Percentiles rank a stretch among this genome's conserved stretches.
Conservation (phyloP, 2,113 vertebrate genomes). For the Kryptolebias marmoratus region DNA sequence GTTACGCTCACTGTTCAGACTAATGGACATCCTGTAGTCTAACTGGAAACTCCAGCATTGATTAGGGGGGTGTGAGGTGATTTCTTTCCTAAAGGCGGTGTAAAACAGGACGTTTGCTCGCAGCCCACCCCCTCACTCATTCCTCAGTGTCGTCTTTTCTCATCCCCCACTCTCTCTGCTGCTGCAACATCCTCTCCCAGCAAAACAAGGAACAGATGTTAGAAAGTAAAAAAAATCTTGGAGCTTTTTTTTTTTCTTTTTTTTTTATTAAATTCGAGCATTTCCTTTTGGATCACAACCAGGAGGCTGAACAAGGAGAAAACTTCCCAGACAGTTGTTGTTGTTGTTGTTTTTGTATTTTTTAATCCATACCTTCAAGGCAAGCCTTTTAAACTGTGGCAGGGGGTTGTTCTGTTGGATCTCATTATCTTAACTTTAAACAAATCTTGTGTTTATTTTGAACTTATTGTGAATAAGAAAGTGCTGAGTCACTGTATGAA, state of each 20-base stretch:
- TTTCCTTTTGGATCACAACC: slow-evolving; percentile 39
- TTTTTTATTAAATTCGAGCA: slow-evolving; percentile 20
- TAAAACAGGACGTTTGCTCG: slow-evolving; percentile 30
- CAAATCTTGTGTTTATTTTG: background rate
- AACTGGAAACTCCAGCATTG: background rate
- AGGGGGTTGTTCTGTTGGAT: background rate
- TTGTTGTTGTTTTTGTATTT: too few species aligned
- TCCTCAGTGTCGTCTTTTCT: slow-evolving; percentile 48
- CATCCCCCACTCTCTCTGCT: slow-evolving; percentile 31
- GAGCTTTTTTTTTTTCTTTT: too few species aligned
- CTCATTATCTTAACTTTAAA: background rate
- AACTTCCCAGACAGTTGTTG: slow-evolving; percentile 15
- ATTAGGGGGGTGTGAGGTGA: background rate
- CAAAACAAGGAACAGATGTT: slow-evolving; percentile 80
- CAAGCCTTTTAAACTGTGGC: background rate
- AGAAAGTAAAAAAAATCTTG: slow-evolving; percentile 60
- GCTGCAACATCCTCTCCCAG: slow-evolving; percentile 72
- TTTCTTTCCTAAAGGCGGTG: slow-evolving; percentile 7
- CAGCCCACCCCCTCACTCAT: slow-evolving; percentile 24
- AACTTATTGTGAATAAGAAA: background rate
- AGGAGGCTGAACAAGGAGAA: slow-evolving; percentile 11
- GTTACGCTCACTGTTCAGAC: too few species aligned
- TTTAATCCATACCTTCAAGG: background rate
- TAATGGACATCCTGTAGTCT: background rate
- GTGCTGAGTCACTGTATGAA: slow-evolving; percentile 18